These are phyloP conservation scores for Lydus trimaculatus DNA, from an alignment of 2,888 invertebrate species.

Conservation along the genomic window DNA sequence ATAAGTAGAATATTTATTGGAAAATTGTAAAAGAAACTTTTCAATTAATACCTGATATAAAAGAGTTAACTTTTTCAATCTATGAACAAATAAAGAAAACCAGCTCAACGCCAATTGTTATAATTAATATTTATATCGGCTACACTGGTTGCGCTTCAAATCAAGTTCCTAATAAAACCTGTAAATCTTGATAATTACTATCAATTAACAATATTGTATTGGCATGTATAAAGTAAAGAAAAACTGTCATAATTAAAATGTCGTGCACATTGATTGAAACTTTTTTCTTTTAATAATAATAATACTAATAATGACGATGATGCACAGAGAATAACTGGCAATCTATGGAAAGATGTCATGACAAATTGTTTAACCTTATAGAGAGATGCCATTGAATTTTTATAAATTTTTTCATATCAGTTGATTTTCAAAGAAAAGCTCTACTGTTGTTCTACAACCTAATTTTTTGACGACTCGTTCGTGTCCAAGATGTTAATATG, in stretches of 20 bases:
- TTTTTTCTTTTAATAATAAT: not conserved
- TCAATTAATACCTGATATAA: not conserved
- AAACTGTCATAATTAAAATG: constrained; percentile 57
- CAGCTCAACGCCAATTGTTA: constrained; percentile 43
- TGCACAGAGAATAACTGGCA: not conserved
- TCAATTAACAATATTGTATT: constrained; percentile 50
- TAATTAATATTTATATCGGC: constrained; percentile 53
- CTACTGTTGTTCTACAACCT: constrained; percentile 14
- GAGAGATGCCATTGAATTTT: constrained; percentile 27
- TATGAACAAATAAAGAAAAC: constrained; percentile 27
- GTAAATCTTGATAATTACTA: constrained; percentile 59
- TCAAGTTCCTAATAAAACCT: constrained; percentile 46
- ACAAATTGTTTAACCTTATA: constrained; percentile 53
- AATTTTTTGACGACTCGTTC: constrained; percentile 29
- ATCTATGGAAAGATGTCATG: constrained; percentile 49
- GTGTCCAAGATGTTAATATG: constrained; percentile 31
- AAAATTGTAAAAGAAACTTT: not conserved
- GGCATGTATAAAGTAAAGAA: constrained; percentile 33
- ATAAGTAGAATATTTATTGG: too few species aligned
- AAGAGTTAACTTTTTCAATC: not conserved
- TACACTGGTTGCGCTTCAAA: constrained; percentile 44
- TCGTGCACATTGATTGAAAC: constrained; percentile 30
- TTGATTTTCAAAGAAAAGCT: constrained; percentile 14
- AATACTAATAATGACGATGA: too few species aligned
- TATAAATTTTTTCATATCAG: constrained; percentile 13